Evolutionary conservation across 64 coral and sea anemone species (phyloP).

Genomic region (Montipora foliosa): DNA sequence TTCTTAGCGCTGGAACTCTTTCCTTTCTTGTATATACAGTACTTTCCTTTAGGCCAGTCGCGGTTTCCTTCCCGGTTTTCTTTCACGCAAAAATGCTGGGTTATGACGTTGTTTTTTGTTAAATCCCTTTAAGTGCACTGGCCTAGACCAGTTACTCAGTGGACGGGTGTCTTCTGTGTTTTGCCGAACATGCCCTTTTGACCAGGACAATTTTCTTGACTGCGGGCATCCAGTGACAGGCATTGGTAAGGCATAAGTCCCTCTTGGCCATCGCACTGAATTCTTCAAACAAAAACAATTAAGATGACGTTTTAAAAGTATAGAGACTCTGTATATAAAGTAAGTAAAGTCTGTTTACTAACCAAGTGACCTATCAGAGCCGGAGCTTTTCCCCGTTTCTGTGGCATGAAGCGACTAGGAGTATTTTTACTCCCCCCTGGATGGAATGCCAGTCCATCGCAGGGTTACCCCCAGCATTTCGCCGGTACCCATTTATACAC

Average conservation of each 20-base stretch:
- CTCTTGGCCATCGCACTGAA: constrained; percentile 13
- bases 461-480: too few relatives aligned
- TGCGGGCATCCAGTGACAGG: constrained; percentile 2
- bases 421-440: too few relatives aligned
- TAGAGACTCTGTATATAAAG: too few relatives aligned
- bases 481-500: too few relatives aligned
- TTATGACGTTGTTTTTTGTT: not conserved
- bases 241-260: constrained; percentile 24
- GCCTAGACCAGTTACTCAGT: constrained; percentile 6
- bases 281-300: not conserved
- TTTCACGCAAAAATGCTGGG: constrained; percentile 45
- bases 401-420: too few relatives aligned
- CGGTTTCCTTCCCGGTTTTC: not conserved
- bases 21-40: too few relatives aligned
- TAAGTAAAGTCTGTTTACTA: too few relatives aligned
- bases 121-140: constrained; percentile 26
- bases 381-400: too few relatives aligned
- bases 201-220: not conserved
- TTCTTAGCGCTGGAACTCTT: too few relatives aligned
- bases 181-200: constrained; percentile 9
- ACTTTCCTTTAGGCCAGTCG: not conserved
- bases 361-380: too few relatives aligned
- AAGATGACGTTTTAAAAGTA: too few relatives aligned
- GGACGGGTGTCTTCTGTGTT: constrained; percentile 32
- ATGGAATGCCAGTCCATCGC: too few relatives aligned